Conservation (phyloP, 2,797 vertebrate genomes). For the Girardinus metallicus region DNA sequence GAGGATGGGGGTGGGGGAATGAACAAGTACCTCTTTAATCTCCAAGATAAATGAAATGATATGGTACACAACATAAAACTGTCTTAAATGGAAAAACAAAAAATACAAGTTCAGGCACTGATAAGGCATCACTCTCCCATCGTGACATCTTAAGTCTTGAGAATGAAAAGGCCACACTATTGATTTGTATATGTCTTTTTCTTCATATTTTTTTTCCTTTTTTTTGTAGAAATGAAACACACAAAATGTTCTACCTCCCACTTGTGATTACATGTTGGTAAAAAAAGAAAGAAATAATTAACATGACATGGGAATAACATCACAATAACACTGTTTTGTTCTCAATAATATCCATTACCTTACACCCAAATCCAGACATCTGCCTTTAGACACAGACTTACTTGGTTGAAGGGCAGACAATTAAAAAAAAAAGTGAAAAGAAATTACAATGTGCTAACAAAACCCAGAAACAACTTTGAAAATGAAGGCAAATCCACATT, state of each 20-base stretch:
- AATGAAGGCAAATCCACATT: constrained; percentile 81
- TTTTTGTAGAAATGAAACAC: constrained; percentile 78
- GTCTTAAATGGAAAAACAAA: constrained; percentile 83
- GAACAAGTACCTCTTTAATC: constrained; percentile 81
- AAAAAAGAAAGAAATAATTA: constrained; percentile 71
- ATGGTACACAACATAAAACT: constrained; percentile 83
- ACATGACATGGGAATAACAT: constrained; percentile 79
- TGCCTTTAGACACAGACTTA: constrained; percentile 66
- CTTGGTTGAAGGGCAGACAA: constrained; percentile 68
- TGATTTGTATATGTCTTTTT: constrained; percentile 84
- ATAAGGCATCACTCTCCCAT: constrained; percentile 88
- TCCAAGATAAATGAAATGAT: constrained; percentile 82
- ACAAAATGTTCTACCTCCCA: constrained; percentile 75
- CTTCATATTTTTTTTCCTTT: constrained; percentile 73
- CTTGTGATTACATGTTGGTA: constrained; percentile 78
- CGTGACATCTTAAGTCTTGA: constrained; percentile 85
- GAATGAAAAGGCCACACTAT: constrained; percentile 90
- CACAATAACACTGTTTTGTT: constrained; percentile 84
- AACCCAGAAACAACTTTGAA: constrained; percentile 65
- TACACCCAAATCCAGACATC: constrained; percentile 66
- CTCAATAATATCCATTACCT: constrained; percentile 74
- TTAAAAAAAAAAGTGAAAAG: constrained; percentile 61
- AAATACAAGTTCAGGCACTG: constrained; percentile 89
- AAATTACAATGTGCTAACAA: constrained; percentile 67
- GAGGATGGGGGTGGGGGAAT: constrained; percentile 76